Evolutionary conservation across 2,888 invertebrate genomes (phyloP), one percentile per base, ranked within the genome.

Genomic region (Stratiomys singularior): DNA sequence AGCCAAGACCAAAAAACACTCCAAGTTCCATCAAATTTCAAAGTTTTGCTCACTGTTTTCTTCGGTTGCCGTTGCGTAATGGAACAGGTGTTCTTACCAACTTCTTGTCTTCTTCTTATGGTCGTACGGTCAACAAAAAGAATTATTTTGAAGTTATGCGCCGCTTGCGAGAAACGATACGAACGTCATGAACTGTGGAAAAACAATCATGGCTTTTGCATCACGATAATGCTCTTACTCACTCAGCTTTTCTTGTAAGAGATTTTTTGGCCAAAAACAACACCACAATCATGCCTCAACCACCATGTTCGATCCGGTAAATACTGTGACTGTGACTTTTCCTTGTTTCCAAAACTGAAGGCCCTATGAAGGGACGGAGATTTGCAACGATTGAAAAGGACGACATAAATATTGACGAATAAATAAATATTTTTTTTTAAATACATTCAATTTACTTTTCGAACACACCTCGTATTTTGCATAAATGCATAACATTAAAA

Each of bases 171-270:
- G 63, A 64, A 77, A 28, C 67, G n/a, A 72, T 72, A 27, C 66
- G 67, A 25, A 63, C 56, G 60, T 28, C 69, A 60, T 23, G 64
- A 79, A n/a, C 15, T 52, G 52, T n/a, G 52, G 52, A 5, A 52
- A 52, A 4, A 52, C 52, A 52, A 52, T 52, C 52, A 52, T 52
- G 52, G 52, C 52, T 52, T n/a, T 46, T 78, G 78, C 76, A 79
- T 64, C 78, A 72, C 15, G 77, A 64, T 30, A 77, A 77, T 56
- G 74, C 72, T 46, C 77, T 28, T 0, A 63, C 27, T 18, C 21
- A 18, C 2, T n/a, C n/a, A n/a, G n/a, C 21, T 5, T 60, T 60
- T 18, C 25, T 60, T 25, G 23, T 60, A 21, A 18, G 58, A 21
- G 25, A 60, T 21, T 60, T 60, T 60, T 60, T 60, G 23, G 58